A percentile compares a stretch with the other conserved stretches of the same genome.
phyloP scores from a whole-genome alignment of 2,113 vertebrate species.

The Crotalus tigris region DNA sequence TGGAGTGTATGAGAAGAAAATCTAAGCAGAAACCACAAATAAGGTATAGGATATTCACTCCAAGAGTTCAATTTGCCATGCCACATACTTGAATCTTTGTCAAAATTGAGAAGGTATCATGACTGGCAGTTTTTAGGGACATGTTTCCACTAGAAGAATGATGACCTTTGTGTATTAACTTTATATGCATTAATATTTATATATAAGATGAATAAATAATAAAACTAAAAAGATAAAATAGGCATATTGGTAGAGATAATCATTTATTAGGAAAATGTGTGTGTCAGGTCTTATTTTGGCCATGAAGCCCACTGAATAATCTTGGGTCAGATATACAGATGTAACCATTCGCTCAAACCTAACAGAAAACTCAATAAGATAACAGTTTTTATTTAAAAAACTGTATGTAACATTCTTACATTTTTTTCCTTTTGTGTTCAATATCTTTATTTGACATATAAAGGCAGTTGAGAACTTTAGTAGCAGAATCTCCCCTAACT shows the following conservation, averaged over 20 bases:
- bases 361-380: background rate
- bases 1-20: background rate
- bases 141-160: background rate
- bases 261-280: background rate
- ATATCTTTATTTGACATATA: slow-evolving; percentile 25
- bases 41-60: background rate
- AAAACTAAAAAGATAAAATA: background rate
- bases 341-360: background rate
- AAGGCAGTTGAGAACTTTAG: slow-evolving; percentile 81
- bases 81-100: background rate
- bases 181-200: background rate
- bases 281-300: background rate
- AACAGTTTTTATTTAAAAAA: slow-evolving; percentile 7
- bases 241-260: background rate
- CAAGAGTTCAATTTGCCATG: background rate
- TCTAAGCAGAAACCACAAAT: background rate
- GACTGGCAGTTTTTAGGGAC: background rate
- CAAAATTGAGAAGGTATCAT: background rate
- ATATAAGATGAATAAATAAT: background rate
- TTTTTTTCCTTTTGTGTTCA: background rate
- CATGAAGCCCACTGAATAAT: background rate
- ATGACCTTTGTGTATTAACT: background rate
- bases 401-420: background rate
- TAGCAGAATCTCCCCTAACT: slow-evolving; percentile 87
- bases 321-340: background rate